Evolutionary conservation across 64 coral and sea anemone species (phyloP).

Genomic region (Hydrozoanthus tunicans): DNA sequence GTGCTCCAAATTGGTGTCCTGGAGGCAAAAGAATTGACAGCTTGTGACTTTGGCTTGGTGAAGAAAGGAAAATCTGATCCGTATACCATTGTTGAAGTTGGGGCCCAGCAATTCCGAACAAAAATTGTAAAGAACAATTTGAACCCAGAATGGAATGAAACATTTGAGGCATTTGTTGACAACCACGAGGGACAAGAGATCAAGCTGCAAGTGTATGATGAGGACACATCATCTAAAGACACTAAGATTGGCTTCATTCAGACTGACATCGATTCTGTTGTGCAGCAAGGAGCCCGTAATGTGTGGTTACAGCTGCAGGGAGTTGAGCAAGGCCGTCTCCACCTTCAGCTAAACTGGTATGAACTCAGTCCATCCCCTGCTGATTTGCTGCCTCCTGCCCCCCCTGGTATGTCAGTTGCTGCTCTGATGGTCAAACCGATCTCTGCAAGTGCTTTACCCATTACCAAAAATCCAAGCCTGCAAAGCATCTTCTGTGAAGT

Average conservation of each 20-base stretch:
- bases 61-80: constrained; percentile 80
- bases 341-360: constrained; percentile 85
- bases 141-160: constrained; percentile 89
- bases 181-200: constrained; percentile 92
- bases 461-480: constrained; percentile 43
- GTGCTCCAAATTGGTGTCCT: constrained; percentile 78
- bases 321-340: constrained; percentile 78
- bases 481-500: constrained; percentile 81
- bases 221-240: constrained; percentile 79
- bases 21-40: constrained; percentile 80
- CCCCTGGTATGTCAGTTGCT: constrained; percentile 57
- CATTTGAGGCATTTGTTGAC: constrained; percentile 93
- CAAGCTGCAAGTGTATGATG: constrained; percentile 65
- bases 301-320: constrained; percentile 83
- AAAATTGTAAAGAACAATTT: constrained; percentile 71
- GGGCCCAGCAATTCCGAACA: constrained; percentile 94
- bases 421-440: constrained; percentile 86
- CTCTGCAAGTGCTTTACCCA: constrained; percentile 70
- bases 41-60: constrained; percentile 78
- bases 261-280: constrained; percentile 66
- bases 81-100: constrained; percentile 79
- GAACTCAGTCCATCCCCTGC: constrained; percentile 50
- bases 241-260: constrained; percentile 79
- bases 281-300: constrained; percentile 66
- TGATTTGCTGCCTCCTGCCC: constrained; percentile 61